A percentile compares a stretch with the other conserved stretches of the same genome.
These are phyloP conservation scores for Blera fallax DNA, from an alignment of 2,888 invertebrate species.

Conservation along the genomic window DNA sequence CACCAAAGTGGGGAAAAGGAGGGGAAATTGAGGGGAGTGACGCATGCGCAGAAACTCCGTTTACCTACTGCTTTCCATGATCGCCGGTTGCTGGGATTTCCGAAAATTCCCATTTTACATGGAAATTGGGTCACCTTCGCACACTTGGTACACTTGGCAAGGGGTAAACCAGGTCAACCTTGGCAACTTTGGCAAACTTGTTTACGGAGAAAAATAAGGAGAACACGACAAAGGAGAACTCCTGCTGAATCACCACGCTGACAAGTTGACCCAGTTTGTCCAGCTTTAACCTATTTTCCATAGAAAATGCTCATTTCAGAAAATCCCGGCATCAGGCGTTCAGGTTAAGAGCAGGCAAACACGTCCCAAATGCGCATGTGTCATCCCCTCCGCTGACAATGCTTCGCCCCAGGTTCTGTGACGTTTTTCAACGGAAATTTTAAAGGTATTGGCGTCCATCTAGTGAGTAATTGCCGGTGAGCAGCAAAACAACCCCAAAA, in stretches of 20 bases:
- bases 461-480: background rate
- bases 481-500: background rate
- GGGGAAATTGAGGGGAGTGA: background rate
- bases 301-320: background rate
- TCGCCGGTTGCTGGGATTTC: background rate
- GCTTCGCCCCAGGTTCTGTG: too few species aligned
- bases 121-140: background rate
- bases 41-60: background rate
- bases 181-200: background rate
- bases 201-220: background rate
- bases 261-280: background rate
- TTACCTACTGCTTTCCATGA: background rate
- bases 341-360: background rate
- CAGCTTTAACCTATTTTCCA: background rate
- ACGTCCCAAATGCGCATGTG: background rate
- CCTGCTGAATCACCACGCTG: background rate
- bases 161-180: background rate
- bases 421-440: background rate
- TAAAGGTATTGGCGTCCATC: background rate
- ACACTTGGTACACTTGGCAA: background rate
- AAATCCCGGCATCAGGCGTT: background rate
- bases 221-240: background rate
- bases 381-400: background rate
- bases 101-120: background rate
- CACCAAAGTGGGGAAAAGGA: background rate